Percentiles rank a stretch among this genome's conserved stretches.
These are phyloP conservation scores for Micrastur ruficollis DNA, from an alignment of 2,797 vertebrate species.

Conservation along the genomic window DNA sequence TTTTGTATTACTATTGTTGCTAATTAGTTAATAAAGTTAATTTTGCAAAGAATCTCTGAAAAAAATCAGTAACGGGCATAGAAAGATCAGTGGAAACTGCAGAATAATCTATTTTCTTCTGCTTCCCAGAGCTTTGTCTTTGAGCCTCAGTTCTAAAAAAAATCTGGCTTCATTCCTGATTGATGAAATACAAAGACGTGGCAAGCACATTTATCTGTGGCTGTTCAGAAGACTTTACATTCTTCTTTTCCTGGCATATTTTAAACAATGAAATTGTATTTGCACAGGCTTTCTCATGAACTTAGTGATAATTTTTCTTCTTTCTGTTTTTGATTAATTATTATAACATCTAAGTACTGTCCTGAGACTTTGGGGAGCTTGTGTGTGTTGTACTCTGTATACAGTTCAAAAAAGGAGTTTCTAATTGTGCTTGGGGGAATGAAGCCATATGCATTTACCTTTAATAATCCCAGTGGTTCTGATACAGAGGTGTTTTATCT, in stretches of 20 bases:
- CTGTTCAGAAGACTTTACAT: background rate
- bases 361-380: background rate
- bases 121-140: background rate
- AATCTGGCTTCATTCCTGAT: background rate
- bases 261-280: background rate
- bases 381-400: background rate
- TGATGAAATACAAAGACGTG: background rate
- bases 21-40: background rate
- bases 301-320: background rate
- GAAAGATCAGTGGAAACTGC: background rate
- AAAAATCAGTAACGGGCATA: background rate
- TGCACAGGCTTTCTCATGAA: background rate
- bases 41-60: background rate
- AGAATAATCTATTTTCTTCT: background rate
- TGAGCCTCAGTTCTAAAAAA: background rate
- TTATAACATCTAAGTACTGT: background rate
- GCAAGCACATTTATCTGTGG: background rate
- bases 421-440: background rate
- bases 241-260: background rate
- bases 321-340: background rate
- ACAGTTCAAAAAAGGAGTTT: background rate
- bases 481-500: background rate
- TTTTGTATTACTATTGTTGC: background rate
- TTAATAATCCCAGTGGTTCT: background rate
- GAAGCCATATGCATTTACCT: background rate